Evolutionary conservation across 2,797 vertebrate species (phyloP).

Genomic region (Poecilia wingei): DNA sequence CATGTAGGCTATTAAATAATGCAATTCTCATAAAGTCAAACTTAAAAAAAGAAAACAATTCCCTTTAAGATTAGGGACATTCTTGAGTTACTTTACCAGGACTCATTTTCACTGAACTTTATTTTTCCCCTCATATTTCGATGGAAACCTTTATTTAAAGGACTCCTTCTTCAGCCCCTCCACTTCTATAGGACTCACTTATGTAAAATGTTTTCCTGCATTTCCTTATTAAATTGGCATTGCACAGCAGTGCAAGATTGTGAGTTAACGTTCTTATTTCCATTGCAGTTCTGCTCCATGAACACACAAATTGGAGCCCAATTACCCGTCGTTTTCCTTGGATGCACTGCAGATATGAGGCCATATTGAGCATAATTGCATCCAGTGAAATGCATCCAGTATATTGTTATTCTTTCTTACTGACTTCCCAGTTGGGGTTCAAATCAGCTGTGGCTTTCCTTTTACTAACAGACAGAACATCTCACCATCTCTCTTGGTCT

Average conservation of each 20-base stretch:
- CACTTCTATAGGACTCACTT: constrained; percentile 8
- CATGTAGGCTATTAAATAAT: not conserved
- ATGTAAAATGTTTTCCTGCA: constrained; percentile 27
- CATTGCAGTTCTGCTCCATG: constrained; percentile 74
- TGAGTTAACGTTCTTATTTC: constrained; percentile 73
- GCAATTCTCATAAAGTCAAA: not conserved
- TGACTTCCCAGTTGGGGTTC: constrained; percentile 68
- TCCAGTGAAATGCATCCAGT: constrained; percentile 73
- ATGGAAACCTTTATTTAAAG: not conserved
- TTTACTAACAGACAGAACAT: constrained; percentile 43
- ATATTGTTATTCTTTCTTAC: constrained; percentile 61
- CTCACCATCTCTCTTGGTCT: constrained; percentile 36
- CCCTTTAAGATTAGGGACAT: not conserved
- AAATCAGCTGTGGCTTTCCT: constrained; percentile 63
- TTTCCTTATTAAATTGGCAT: constrained; percentile 60
- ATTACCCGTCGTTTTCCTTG: constrained; percentile 78
- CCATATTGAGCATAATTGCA: constrained; percentile 78
- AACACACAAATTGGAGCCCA: constrained; percentile 79
- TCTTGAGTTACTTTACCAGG: not conserved
- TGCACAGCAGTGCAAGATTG: constrained; percentile 58
- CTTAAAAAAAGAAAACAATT: not conserved
- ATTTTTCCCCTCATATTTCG: constrained; percentile 1
- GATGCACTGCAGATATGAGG: constrained; percentile 73
- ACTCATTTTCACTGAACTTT: not conserved
- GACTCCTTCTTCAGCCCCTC: not conserved